phyloP scores from a whole-genome alignment of 2,888 invertebrate species.

The Atethmia centrago region DNA sequence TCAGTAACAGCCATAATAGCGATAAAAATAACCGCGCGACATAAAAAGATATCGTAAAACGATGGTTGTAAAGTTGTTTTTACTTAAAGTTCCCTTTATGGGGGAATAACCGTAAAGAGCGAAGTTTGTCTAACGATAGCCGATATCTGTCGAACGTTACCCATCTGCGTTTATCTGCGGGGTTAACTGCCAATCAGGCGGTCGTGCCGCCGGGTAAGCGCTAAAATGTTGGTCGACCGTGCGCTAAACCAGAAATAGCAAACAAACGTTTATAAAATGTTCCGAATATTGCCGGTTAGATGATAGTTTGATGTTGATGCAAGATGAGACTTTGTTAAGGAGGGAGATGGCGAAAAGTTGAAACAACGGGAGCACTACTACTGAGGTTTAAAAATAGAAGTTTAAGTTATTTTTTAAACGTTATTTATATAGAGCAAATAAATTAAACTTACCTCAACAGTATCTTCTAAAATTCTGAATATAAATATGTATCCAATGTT shows the following conservation, averaged over 20 bases:
- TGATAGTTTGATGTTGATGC: conserved; percentile 17
- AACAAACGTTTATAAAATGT: conserved; percentile 44
- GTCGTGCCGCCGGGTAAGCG: conserved; percentile 58
- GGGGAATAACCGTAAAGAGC: conserved; percentile 86
- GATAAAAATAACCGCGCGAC: conserved; percentile 79
- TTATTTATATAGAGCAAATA: no score
- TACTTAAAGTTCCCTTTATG: conserved; percentile 87
- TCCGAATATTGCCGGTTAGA: conserved; percentile 9
- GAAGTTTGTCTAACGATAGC: conserved; percentile 84
- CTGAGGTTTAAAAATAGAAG: no score
- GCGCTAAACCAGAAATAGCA: conserved; percentile 38
- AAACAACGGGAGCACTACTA: no score
- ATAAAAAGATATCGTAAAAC: conserved; percentile 84
- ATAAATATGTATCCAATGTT: no score
- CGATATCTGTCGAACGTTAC: conserved; percentile 78
- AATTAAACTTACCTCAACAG: no score
- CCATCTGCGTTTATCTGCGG: conserved; percentile 80
- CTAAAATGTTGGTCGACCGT: conserved; percentile 56
- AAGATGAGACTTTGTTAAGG: no score
- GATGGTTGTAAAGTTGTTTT: conserved; percentile 87
- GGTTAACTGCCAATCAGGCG: conserved; percentile 76
- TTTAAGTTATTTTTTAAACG: no score
- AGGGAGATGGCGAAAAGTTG: no score
- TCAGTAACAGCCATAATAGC: conserved; percentile 71
- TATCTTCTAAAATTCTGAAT: no score